phyloP scores from a whole-genome alignment of 1,140 invertebrate genomes.

The Hyphantria cunea region DNA sequence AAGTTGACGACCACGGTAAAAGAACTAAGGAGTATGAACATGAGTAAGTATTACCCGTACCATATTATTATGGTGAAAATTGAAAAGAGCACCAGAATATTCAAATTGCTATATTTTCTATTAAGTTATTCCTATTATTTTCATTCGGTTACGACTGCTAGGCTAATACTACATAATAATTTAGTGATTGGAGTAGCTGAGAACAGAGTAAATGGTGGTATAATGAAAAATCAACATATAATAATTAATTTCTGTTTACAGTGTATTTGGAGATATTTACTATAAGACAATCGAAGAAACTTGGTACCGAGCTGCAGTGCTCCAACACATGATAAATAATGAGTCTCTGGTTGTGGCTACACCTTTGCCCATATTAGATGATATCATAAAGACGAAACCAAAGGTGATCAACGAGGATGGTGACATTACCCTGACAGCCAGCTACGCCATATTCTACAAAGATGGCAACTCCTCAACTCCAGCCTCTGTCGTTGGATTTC shows the following conservation, averaged over 20 bases:
- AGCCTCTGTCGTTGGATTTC: conserved; percentile 93
- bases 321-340: conserved; percentile 90
- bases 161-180: too few relatives aligned
- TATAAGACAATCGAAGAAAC: conserved; percentile 93
- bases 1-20: conserved; percentile 56
- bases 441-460: conserved; percentile 92
- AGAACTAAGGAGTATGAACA: conserved; percentile 51
- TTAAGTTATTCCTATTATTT: too few relatives aligned
- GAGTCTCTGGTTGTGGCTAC: conserved; percentile 91
- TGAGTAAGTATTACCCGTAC: conserved; percentile 45
- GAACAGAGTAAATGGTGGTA: too few relatives aligned
- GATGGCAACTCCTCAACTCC: conserved; percentile 90
- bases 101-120: too few relatives aligned
- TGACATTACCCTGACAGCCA: conserved; percentile 88
- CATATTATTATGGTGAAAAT: background rate
- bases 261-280: conserved; percentile 90
- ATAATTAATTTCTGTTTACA: conserved; percentile 48
- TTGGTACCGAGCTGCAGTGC: conserved; percentile 95
- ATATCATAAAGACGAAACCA: conserved; percentile 56
- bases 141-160: too few relatives aligned
- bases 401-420: conserved; percentile 70
- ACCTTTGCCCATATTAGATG: conserved; percentile 85
- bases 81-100: too few relatives aligned
- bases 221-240: too few relatives aligned
- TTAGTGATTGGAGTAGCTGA: too few relatives aligned